Percentiles rank a stretch among this genome's conserved stretches.
These are phyloP conservation scores for Montipora cactus DNA, from an alignment of 64 coral and sea anemone genomes.

Conservation along the genomic window DNA sequence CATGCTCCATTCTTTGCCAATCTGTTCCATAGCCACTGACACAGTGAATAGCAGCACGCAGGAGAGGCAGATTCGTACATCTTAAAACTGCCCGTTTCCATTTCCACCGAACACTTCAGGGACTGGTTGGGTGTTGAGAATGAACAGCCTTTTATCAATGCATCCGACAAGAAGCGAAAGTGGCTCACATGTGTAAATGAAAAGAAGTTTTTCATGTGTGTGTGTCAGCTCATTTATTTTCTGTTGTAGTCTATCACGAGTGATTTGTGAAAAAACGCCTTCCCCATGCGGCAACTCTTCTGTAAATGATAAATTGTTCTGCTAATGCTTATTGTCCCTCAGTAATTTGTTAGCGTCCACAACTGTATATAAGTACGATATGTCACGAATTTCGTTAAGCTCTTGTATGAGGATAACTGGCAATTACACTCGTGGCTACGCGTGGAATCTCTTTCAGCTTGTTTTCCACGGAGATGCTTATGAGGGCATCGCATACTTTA, in stretches of 20 bases:
- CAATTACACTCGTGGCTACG: neutral
- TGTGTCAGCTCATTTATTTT: neutral
- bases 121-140: slow-evolving; percentile 2
- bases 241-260: neutral
- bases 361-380: neutral
- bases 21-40: slow-evolving; percentile 10
- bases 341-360: slow-evolving; percentile 5
- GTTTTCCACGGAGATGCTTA: neutral
- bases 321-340: neutral
- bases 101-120: neutral
- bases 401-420: neutral
- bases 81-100: neutral
- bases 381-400: neutral
- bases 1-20: neutral
- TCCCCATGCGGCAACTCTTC: slow-evolving; percentile 19
- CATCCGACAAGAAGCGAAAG: slow-evolving; percentile 13
- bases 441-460: neutral
- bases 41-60: neutral
- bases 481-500: neutral
- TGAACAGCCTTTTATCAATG: slow-evolving; percentile 3
- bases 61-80: neutral
- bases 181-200: neutral
- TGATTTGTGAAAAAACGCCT: neutral
- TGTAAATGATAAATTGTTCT: neutral
- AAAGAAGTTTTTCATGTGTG: neutral